Percentiles rank a stretch among this genome's conserved stretches.
These are phyloP conservation scores for Podilymbus podiceps DNA, from an alignment of 2,113 vertebrate genomes.

Conservation along the genomic window DNA sequence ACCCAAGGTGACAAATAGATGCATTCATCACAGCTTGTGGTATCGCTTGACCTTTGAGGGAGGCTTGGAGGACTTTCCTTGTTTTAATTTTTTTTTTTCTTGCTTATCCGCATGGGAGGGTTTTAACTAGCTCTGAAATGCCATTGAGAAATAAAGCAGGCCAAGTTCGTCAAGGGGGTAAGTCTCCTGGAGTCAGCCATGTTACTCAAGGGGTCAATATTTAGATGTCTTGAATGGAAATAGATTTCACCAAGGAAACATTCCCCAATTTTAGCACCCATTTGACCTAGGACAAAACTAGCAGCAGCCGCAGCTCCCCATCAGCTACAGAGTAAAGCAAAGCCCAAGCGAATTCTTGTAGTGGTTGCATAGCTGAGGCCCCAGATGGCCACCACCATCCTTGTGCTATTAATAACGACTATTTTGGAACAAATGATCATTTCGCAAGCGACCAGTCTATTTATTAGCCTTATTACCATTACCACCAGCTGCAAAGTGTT, in stretches of 20 bases:
- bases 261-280: not conserved
- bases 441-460: not conserved
- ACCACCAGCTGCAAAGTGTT: constrained; percentile 12
- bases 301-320: not conserved
- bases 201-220: not conserved
- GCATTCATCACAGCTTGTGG: not conserved
- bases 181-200: not conserved
- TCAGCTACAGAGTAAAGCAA: not conserved
- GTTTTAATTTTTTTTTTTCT: not conserved
- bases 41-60: not conserved
- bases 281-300: not conserved
- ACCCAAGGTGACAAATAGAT: not conserved
- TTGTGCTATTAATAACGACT: constrained; percentile 25
- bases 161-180: not conserved
- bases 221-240: constrained; percentile 8
- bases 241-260: not conserved
- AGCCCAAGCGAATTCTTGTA: not conserved
- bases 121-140: constrained; percentile 4
- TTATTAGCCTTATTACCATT: not conserved
- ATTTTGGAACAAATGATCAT: not conserved
- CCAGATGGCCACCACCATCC: not conserved
- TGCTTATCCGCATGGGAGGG: not conserved
- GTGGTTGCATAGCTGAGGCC: not conserved
- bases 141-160: not conserved
- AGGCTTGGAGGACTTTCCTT: not conserved